These are phyloP conservation scores for Nymphalis polychloros DNA, from an alignment of 2,888 invertebrate species.

Conservation along the genomic window DNA sequence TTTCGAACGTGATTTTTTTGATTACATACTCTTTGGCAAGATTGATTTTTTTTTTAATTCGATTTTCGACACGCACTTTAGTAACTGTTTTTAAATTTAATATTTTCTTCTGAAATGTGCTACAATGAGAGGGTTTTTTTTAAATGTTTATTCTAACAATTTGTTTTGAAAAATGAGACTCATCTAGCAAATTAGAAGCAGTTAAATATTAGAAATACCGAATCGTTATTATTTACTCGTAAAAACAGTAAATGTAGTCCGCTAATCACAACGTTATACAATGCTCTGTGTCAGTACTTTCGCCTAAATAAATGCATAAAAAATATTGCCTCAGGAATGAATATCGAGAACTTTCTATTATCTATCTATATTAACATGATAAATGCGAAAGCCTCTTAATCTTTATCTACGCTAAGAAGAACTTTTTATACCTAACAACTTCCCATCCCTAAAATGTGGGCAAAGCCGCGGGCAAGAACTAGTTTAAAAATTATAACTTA, in stretches of 20 bases:
- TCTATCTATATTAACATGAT: background rate
- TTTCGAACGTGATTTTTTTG: background rate
- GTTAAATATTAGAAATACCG: slow-evolving; percentile 9
- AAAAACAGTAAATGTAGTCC: slow-evolving; percentile 44
- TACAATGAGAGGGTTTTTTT: too few relatives aligned
- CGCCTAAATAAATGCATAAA: slow-evolving; percentile 34
- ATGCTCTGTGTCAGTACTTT: slow-evolving; percentile 48
- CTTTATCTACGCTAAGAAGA: too few relatives aligned
- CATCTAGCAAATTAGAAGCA: background rate
- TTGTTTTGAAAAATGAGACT: background rate
- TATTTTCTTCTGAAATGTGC: too few relatives aligned
- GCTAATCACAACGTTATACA: slow-evolving; percentile 54
- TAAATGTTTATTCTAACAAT: background rate
- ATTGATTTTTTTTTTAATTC: too few relatives aligned
- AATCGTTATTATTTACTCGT: slow-evolving; percentile 20
- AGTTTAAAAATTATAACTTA: too few relatives aligned
- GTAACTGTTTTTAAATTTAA: too few relatives aligned
- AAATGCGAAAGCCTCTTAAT: background rate
- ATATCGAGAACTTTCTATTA: slow-evolving; percentile 12
- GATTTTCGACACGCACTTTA: too few relatives aligned
- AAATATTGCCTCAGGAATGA: slow-evolving; percentile 9
- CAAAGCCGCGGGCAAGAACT: too few relatives aligned
- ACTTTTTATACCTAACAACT: too few relatives aligned
- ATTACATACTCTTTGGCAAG: too few relatives aligned
- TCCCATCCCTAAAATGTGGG: too few relatives aligned